Evolutionary conservation across 2,113 vertebrate species (phyloP), one percentile per base, ranked within the genome.

Genomic region (Galbula dea): DNA sequence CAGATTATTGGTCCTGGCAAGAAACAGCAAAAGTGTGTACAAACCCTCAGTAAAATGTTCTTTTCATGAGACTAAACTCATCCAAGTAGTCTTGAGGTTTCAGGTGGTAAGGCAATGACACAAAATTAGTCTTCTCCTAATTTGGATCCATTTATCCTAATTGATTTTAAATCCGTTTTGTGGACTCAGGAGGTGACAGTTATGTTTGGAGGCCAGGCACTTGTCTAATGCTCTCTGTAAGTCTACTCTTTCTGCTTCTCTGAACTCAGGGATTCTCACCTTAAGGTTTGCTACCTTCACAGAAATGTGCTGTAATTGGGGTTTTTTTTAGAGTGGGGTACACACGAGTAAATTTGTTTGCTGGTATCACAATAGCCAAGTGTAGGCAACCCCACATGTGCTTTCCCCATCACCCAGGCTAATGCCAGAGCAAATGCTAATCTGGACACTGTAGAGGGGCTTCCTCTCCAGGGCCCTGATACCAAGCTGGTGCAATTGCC

Each of bases 401-500:
- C 52, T 72, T 19, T 82, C 62, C 37, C 4, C 45, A 8, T 6
- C 0, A 0, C 29, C 55, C 32, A 18, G 24, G 66, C 32, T 46
- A 34, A 24, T 68, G 32, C 29, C 36, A 2, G 6, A 66, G 68
- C 37, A 51, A 73, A 12, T 3, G 16, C 27, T 8, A 23, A 1
- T 8, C 29, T 59, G 75, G 52, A 32, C 32, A 45, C 55, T 22
- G 1, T 5, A 41, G 79, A 6, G 2, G 2, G n/a, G 15, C 37
- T 59, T 54, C 21, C 43, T 41, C 32, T 37, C 37, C 48, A 1
- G 4, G 41, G 62, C 57, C 29, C 48, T 41, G 34, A 7, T 9
- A 17, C 24, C 24, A 15, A 9, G 13, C 10, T 3, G 5, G 55
- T 2, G 0, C 16, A 15, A 11, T 15, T 65, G 55, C 84, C 37